Percentiles rank a stretch among this genome's conserved stretches.
These are phyloP conservation scores for Brachyhypopomus occidentalis DNA, from an alignment of 2,113 vertebrate species.

Conservation along the genomic window DNA sequence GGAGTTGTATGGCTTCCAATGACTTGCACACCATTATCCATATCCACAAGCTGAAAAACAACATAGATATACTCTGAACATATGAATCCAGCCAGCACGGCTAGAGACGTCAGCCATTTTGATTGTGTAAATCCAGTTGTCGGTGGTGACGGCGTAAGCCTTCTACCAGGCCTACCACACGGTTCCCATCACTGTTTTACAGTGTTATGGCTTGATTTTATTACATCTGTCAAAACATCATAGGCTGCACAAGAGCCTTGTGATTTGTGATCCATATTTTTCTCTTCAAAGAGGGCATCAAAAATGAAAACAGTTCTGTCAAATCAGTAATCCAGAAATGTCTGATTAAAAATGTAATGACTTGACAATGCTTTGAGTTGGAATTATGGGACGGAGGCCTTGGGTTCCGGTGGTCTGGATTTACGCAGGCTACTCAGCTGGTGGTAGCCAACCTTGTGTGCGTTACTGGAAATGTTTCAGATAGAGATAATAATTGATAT, in stretches of 20 bases:
- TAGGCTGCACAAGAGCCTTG: conserved; percentile 52
- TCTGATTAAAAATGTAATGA: conserved; percentile 21
- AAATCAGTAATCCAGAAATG: conserved; percentile 30
- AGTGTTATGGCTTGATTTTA: conserved; percentile 75
- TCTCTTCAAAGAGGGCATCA: conserved; percentile 31
- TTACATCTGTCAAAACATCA: conserved; percentile 76
- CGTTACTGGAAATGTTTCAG: conserved; percentile 26
- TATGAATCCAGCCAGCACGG: conserved; percentile 26
- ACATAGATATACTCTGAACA: conserved; percentile 1
- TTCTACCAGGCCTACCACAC: conserved; percentile 71
- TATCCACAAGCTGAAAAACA: conserved; percentile 5
- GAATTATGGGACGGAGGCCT: conserved; percentile 14
- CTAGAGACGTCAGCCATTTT: conserved; percentile 58
- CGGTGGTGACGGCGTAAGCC: conserved; percentile 60
- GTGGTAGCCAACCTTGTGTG: background rate
- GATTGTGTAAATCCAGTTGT: conserved; percentile 62
- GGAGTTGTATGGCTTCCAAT: conserved; percentile 30
- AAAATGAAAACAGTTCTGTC: conserved; percentile 38
- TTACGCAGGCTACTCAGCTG: conserved; percentile 1
- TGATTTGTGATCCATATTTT: conserved; percentile 49
- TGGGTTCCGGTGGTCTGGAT: conserved; percentile 4
- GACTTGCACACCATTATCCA: conserved; percentile 29
- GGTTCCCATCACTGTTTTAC: conserved; percentile 74
- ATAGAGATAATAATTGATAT: conserved; percentile 15
- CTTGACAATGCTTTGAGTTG: conserved; percentile 4